Base-by-base conservation (phyloP, 1,140 invertebrate species). In the Ceratitis capitata region DNA sequence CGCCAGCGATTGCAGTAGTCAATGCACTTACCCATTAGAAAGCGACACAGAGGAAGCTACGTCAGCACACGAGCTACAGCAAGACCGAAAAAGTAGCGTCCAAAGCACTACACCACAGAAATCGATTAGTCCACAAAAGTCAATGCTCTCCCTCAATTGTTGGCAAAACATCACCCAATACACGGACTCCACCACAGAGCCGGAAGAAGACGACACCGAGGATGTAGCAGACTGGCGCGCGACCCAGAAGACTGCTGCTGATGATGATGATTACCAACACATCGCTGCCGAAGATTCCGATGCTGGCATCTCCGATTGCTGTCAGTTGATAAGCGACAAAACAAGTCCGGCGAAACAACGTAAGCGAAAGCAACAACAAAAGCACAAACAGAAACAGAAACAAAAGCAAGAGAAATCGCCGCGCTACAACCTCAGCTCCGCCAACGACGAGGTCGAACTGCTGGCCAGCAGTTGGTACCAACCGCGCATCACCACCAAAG, bases 101-200 rank as follows among this genome's bases (percentile, higher is more conserved):
- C 47, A 83, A 51, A 85, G 84, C 35, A 88, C 16, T 89, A 82
- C 88, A 58, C 89, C 88, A 58, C 88, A 89, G n/a, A 89, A 89
- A 53, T 90, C 89, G 61, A 85, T 42, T 45, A 85, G 84, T 53
- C 84, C 89, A 45, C 89, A 89, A 26, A 90, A 90, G 61, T 90
- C 89, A n/a, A 74, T 88, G 84, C 87, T 90, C 35, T 90, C 89
- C 51, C 87, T 90, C 64, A 90, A 90, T 84, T 90, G 89, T 83
- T 90, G 89, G 89, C 89, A 90, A 58, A 84, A 61, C 32, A 64
- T 26, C 14, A 64, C 47, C 6, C 51, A 45, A 10, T 53, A 56
- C 39, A 64, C 47, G 3, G 47, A 45, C 56, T 53, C 47, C 56
- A 53, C 83, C 29, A 64, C 83, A 3, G 82, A 83, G 53, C 23